Base-by-base conservation (phyloP, 1,140 invertebrate species). In the Phymastichus coffea region DNA sequence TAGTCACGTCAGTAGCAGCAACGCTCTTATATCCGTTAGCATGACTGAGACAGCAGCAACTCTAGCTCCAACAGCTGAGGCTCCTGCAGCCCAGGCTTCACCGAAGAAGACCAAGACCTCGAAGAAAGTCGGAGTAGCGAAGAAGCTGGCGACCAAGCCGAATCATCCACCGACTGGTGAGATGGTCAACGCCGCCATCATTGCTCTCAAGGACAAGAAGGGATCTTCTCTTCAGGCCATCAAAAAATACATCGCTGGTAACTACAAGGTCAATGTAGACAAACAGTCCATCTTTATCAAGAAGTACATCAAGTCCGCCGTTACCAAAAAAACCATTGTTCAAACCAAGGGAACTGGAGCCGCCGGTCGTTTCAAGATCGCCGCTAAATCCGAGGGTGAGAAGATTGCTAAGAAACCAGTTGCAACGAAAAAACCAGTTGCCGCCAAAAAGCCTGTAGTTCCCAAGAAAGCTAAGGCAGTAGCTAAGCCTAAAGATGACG, bases 201-300 rank as follows among this genome's bases (percentile, higher is more conserved):
- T 76, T 52, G 77, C 71, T 37, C 70, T 88, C 55, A 85, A 85
- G 62, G 84, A 86, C 60, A 77, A 82, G 46, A 80, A 80, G 59
- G 85, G 84, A 10, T 85, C 83, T 4, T 85, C 84, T 1, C 71
- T 85, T 20, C 78, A 82, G 64, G 85, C 84, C 15, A 86, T 87
- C 69, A 85, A 86, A 69, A 87, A 86, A 67, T 86, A 85, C 71
- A 82, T 86, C 46, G 68, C 76, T 30, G 73, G 79, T 9, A 81
- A 78, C 52, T 85, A 84, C 75, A 84, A 83, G 49, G 73, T 84
- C 22, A 84, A 85, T 71, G 76, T 79, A 20, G 81, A 84, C 54
- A 84, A 83, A 70, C 65, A 82, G 54, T 78, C 83, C 3, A 81
- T 81, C 14, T 85, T 84, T 76, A 85, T 85, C 59, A 83, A 80